Percentiles rank a stretch among this genome's conserved stretches.
Evolutionary conservation across 2,888 invertebrate genomes (phyloP).

Genomic region (Tanypteryx hageni): DNA sequence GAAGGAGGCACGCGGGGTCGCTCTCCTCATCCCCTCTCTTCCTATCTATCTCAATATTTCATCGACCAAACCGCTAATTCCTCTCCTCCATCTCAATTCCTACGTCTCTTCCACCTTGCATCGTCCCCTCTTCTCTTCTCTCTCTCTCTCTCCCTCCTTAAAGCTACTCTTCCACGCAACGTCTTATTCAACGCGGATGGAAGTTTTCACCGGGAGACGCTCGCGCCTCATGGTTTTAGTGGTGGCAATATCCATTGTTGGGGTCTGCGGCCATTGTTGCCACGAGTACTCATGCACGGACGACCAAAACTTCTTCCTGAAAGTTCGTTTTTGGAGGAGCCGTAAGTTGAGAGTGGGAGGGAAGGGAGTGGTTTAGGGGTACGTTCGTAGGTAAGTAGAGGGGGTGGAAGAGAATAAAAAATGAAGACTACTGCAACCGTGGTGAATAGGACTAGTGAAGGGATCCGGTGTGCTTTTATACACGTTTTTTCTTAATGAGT

Average conservation of each 20-base stretch:
- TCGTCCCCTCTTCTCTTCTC: not conserved
- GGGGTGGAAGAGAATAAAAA: too few species aligned
- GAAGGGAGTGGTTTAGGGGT: too few species aligned
- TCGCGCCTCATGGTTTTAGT: not conserved
- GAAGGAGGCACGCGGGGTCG: not conserved
- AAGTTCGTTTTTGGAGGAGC: not conserved
- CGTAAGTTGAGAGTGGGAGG: too few species aligned
- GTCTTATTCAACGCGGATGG: not conserved
- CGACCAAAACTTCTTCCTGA: not conserved
- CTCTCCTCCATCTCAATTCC: not conserved
- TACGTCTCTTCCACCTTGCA: not conserved
- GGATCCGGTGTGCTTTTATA: too few species aligned
- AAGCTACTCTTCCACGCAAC: not conserved
- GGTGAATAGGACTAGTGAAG: too few species aligned
- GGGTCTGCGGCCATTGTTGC: not conserved
- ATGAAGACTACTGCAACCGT: too few species aligned
- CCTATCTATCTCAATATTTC: not conserved
- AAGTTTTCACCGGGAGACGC: not conserved
- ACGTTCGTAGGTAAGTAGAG: too few species aligned
- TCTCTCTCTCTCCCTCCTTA: not conserved
- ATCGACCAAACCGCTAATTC: not conserved
- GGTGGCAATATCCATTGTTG: not conserved
- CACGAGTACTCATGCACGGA: not conserved
- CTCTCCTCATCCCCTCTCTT: not conserved
- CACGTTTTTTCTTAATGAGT: too few species aligned